These are phyloP conservation scores for Operophtera brumata DNA, from an alignment of 2,888 invertebrate genomes.

Conservation along the genomic window DNA sequence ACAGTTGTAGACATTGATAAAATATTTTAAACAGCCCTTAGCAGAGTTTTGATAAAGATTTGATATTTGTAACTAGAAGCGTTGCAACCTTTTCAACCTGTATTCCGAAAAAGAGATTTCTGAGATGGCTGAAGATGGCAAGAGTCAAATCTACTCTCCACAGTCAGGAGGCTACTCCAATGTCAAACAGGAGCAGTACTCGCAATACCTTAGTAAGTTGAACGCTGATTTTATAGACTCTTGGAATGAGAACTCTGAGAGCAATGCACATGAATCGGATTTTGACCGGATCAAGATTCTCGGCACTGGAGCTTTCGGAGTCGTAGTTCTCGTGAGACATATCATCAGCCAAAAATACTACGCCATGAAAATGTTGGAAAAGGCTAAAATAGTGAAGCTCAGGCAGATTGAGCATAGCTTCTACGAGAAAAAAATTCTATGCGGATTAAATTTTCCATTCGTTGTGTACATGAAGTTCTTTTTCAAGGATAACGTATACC, in stretches of 20 bases:
- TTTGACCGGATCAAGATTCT: slow-evolving; percentile 88
- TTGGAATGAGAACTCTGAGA: slow-evolving; percentile 57
- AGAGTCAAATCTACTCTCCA: slow-evolving; percentile 32
- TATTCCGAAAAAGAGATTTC: slow-evolving; percentile 19
- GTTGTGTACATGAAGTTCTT: slow-evolving; percentile 91
- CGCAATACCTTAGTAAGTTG: slow-evolving; percentile 57
- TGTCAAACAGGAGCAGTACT: slow-evolving; percentile 63
- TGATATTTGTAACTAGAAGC: not conserved
- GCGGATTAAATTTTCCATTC: slow-evolving; percentile 93
- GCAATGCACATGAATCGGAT: slow-evolving; percentile 72
- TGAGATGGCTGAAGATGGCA: slow-evolving; percentile 46
- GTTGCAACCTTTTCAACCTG: slow-evolving; percentile 22
- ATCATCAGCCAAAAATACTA: slow-evolving; percentile 81
- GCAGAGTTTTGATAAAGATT: not conserved
- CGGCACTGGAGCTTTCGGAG: slow-evolving; percentile 95
- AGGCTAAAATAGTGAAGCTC: slow-evolving; percentile 90
- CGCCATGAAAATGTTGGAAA: slow-evolving; percentile 95
- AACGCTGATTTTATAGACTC: slow-evolving; percentile 65
- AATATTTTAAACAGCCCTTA: too few relatives aligned
- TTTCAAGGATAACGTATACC: slow-evolving; percentile 91
- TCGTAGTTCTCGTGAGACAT: slow-evolving; percentile 87
- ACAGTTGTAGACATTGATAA: not conserved
- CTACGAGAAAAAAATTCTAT: slow-evolving; percentile 94
- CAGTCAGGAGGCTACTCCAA: slow-evolving; percentile 51
- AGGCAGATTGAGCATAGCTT: slow-evolving; percentile 94